Percentiles rank a stretch among this genome's conserved stretches.
These are phyloP conservation scores for Centropus unirufus DNA, from an alignment of 2,113 vertebrate species.

Conservation along the genomic window DNA sequence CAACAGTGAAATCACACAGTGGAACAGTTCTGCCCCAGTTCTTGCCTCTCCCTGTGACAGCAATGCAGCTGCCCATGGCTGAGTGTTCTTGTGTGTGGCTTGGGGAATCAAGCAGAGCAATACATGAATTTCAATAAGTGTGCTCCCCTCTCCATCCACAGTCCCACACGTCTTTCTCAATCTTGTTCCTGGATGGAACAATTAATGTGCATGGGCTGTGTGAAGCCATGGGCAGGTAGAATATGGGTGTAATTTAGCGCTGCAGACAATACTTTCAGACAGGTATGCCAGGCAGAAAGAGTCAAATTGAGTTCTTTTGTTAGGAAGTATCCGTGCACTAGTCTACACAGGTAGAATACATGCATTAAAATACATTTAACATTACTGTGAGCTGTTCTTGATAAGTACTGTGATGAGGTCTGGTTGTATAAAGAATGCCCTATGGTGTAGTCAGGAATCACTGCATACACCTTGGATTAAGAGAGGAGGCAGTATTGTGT, in stretches of 20 bases:
- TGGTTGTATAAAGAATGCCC: background rate
- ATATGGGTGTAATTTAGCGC: slow-evolving; percentile 19
- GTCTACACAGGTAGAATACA: background rate
- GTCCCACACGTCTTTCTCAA: slow-evolving; percentile 26
- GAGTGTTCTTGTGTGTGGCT: background rate
- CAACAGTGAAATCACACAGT: background rate
- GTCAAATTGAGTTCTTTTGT: background rate
- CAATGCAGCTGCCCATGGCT: background rate
- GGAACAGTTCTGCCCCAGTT: slow-evolving; percentile 56
- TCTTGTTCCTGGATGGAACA: slow-evolving; percentile 40
- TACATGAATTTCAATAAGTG: slow-evolving; percentile 44
- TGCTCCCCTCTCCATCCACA: background rate
- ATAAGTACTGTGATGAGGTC: background rate
- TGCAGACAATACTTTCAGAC: background rate
- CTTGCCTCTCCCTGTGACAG: background rate
- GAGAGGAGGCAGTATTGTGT: background rate
- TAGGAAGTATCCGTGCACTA: background rate
- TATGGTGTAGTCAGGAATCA: background rate
- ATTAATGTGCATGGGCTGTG: background rate
- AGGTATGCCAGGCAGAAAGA: background rate
- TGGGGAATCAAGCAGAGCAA: slow-evolving; percentile 54
- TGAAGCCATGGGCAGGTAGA: slow-evolving; percentile 16
- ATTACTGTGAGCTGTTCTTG: background rate
- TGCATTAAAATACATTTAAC: background rate
- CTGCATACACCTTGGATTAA: accelerated